Base-by-base conservation (phyloP, 2,888 invertebrate species). In the Hydrotaea diabolus region DNA sequence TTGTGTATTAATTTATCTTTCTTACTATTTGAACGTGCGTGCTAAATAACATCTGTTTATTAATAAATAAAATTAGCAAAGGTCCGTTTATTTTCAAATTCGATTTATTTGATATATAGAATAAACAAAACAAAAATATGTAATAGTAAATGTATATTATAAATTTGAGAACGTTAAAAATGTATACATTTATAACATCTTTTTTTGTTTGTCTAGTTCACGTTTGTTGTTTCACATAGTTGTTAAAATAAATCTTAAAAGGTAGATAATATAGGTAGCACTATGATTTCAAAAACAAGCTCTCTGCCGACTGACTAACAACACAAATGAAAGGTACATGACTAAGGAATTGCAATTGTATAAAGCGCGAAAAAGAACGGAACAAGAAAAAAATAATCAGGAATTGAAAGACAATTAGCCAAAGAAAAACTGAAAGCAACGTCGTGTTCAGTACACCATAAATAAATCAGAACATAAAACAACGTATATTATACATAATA, bases 131-230 rank as follows among this genome's bases (percentile, higher is more conserved):
- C 43, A 69, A 69, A 69, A 46, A 66, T 43, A 66, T 66, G 17
- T 66, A 59, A 62, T 62, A 31, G 31, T 62, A 36, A 62, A 66
- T 69, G 43, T 69, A 69, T 69, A 69, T 69, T 46, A 39, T 69
- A 46, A 69, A 69, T 69, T 69, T 69, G 69, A 69, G 69, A 69
- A 46, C 69, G 21, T 46, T 66, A 66, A 66, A 66, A 69, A 69
- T 23, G 21, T 69, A 46, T 23, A 69, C 43, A 46, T 46, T 69
- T 43, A 69, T 69, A 69, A 69, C 69, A 69, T 21, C 23, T 11
- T 62, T n/a, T n/a, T n/a, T 36, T 62, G 62, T 62, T 62, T 62
- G 62, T 26, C 36, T 62, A 59, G 13, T 66, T 69, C 21, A 66
- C n/a, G 5, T 62, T 69, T 69, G 69, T 69, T 69, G 69, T 46